A percentile compares a stretch with the other conserved stretches of the same genome.
Conservation (phyloP, 2,797 vertebrate genomes). For the Pseudopleuronectes americanus region DNA sequence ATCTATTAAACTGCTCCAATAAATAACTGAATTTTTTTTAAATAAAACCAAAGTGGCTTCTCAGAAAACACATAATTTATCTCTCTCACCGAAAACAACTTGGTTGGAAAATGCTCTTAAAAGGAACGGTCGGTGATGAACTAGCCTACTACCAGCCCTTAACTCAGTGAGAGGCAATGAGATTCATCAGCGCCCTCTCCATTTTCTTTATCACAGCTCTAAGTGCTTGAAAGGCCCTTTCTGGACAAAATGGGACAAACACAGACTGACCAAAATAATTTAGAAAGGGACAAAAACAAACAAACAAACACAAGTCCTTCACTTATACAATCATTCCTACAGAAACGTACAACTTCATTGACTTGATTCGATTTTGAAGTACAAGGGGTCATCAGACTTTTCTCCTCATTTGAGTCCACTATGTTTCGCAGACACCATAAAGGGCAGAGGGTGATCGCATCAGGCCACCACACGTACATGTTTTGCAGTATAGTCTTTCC, state of each 20-base stretch:
- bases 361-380: conserved; percentile 53
- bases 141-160: conserved; percentile 82
- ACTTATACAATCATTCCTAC: conserved; percentile 50
- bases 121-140: conserved; percentile 58
- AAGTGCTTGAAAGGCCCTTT: conserved; percentile 68
- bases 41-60: conserved; percentile 49
- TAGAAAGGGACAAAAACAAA: conserved; percentile 30
- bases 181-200: conserved; percentile 44
- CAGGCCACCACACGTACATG: conserved; percentile 62
- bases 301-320: conserved; percentile 47
- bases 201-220: conserved; percentile 29
- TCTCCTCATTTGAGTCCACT: conserved; percentile 69
- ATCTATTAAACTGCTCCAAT: conserved; percentile 41
- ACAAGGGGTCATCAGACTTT: conserved; percentile 71
- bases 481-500: conserved; percentile 64
- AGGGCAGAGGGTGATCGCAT: conserved; percentile 60
- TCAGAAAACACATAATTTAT: conserved; percentile 26
- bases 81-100: conserved; percentile 39
- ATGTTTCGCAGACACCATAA: conserved; percentile 72
- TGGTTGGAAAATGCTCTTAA: conserved; percentile 42
- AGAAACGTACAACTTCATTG: conserved; percentile 36
- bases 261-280: conserved; percentile 44
- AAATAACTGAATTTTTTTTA: conserved; percentile 50
- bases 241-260: conserved; percentile 30
- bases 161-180: conserved; percentile 68